Evolutionary conservation across 2,888 invertebrate genomes (phyloP).

Genomic region (Ormyrus thymus): DNA sequence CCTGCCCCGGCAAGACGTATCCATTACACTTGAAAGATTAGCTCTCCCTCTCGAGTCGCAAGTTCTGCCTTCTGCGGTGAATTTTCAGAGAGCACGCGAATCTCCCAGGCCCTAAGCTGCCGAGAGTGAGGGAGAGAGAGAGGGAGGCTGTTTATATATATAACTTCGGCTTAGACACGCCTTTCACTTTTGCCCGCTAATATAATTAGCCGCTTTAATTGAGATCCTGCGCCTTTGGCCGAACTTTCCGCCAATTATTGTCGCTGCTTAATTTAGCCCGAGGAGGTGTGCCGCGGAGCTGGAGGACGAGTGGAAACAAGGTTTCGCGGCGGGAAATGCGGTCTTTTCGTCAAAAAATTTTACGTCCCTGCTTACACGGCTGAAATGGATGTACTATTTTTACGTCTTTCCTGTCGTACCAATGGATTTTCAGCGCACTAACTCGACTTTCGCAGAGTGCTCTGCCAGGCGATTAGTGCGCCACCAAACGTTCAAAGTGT

Average conservation of each 20-base stretch:
- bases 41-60: constrained; percentile 37
- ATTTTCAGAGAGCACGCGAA: constrained; percentile 45
- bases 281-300: too few relatives aligned
- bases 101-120: not conserved
- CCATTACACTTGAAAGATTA: constrained; percentile 58
- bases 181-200: constrained; percentile 17
- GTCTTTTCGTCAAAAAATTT: too few relatives aligned
- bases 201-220: constrained; percentile 38
- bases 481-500: too few relatives aligned
- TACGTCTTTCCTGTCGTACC: too few relatives aligned
- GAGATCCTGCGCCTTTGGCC: constrained; percentile 9
- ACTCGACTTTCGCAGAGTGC: too few relatives aligned
- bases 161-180: constrained; percentile 3
- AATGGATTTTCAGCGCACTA: too few relatives aligned
- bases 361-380: too few relatives aligned
- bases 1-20: constrained; percentile 49
- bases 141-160: not conserved
- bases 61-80: constrained; percentile 24
- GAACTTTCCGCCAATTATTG: not conserved
- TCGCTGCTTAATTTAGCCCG: not conserved
- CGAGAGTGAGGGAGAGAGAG: too few relatives aligned
- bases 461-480: too few relatives aligned
- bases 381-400: too few relatives aligned
- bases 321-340: too few relatives aligned
- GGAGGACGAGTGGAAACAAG: too few relatives aligned